Base-by-base conservation (phyloP, 2,113 vertebrate genomes). In the Atrichornis clamosus region DNA sequence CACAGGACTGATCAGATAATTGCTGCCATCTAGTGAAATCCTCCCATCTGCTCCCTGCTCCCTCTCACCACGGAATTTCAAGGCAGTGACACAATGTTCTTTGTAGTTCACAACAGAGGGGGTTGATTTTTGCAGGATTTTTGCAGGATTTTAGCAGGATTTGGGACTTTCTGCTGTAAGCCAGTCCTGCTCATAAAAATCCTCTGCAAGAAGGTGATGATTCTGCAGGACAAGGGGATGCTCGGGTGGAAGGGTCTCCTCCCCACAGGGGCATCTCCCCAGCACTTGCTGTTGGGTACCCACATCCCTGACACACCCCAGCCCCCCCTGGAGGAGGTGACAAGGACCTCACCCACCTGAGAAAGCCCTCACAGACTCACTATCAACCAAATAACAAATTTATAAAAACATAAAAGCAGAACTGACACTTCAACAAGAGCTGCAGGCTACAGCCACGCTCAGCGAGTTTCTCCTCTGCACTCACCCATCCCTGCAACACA, bases 1-100 rank as follows among this genome's bases (percentile, higher is more conserved):
- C 0, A 24, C 8, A 27, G 62, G 50, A 1, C 37, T 30, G 50
- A 24, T 41, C 80, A 89, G 93, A 26, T 60, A 84, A 93, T 84
- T 96, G 95, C 96, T 97, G 96, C 96, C 94, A 96, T 55, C 94
- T 95, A 95, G 94, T 92, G 96, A 95, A 88, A 73, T 3, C 70
- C 73, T 18, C 21, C 30, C 30, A 15, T 23, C 70, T 27, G 63
- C 28, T 81, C 76, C 30, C 11, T 2, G 3, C 27, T 72, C 63
- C 82, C 15, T 8, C 77, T 30, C 67, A 11, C 19, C 50, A 9
- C 1, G 0, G 47, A 7, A 8, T 13, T 13, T 14, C 23, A 22
- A n/a, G 15, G 64, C 17, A 47, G 16, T 1, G 37, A 72, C 69
- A 52, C 2, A 1, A 52, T 0, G 32, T 22, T 63, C 55, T 16